Evolutionary conservation across 2,113 vertebrate genomes (phyloP), one percentile per base, ranked within the genome.

Genomic region (Petrocephalus zakoni): DNA sequence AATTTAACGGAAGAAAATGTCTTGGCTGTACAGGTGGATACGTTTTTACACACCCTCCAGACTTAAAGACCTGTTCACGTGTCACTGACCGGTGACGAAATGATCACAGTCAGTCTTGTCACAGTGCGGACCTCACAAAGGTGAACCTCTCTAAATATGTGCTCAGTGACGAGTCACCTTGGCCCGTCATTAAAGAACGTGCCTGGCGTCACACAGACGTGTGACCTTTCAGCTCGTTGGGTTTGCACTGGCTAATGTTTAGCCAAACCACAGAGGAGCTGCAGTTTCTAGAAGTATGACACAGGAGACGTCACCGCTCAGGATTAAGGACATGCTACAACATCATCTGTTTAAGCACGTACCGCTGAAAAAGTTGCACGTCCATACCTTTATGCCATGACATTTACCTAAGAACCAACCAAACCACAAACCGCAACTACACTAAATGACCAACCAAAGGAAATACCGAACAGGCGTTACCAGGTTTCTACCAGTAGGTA

Each of bases 201-300:
- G 84, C 52, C 10, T 10, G 10, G 10, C 19, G 2, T 55, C 55
- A 87, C 34, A 21, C 13, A 19, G 29, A 13, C 19, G 0, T 4
- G n/a, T 64, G 86, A 64, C 53, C 86, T 87, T 87, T 87, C 10
- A 55, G 25, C 19, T 78, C 34, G 22, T 34, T 13, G 7, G n/a
- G 72, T 47, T 58, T 82, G 42, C 75, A 42, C 53, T 88, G 21
- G 53, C 53, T 84, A 88, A 88, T 84, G 88, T 83, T 88, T 84
- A 88, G 22, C 53, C 88, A 29, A 58, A 58, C 5, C 52, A 11
- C 51, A 46, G 34, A 61, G 1, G 42, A 72, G 42, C 86, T 49
- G 37, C 21, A 47, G 52, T 61, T 15, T 84, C 78, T 25, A 34
- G 53, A 6, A 84, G 6, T 9, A 21, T 88, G 78, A 88, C 2